phyloP scores from a whole-genome alignment of 2,113 vertebrate species.

The Talpa occidentalis region DNA sequence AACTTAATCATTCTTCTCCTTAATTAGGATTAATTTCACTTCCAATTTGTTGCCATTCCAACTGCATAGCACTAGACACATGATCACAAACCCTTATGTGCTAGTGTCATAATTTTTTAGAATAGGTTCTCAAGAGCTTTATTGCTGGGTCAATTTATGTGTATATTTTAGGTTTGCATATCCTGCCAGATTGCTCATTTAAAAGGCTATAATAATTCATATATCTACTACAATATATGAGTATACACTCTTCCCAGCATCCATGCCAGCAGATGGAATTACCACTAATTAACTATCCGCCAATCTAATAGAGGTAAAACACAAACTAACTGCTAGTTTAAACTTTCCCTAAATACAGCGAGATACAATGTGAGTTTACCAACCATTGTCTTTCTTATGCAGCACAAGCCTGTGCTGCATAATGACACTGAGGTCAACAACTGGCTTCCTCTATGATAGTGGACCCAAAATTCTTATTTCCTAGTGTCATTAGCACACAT shows the following conservation, averaged over 20 bases:
- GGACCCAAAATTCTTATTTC: too few species aligned
- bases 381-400: neutral
- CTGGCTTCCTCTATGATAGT: too few species aligned
- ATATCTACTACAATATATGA: neutral
- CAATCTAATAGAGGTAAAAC: neutral
- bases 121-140: neutral
- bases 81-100: neutral
- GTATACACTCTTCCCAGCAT: neutral
- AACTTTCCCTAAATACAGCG: neutral
- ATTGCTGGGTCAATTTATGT: neutral
- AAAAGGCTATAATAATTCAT: neutral
- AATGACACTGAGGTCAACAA: too few species aligned
- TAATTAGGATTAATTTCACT: constrained; percentile 3
- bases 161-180: constrained; percentile 37
- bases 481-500: too few species aligned
- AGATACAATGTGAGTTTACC: neutral
- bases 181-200: neutral
- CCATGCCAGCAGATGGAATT: neutral
- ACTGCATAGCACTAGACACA: neutral
- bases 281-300: constrained; percentile 10
- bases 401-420: neutral
- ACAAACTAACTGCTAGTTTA: neutral
- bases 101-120: neutral
- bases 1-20: neutral
- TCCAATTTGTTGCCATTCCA: neutral